Base-by-base conservation (phyloP, 2,888 invertebrate genomes). In the Mesorhabditis spiculigera region DNA sequence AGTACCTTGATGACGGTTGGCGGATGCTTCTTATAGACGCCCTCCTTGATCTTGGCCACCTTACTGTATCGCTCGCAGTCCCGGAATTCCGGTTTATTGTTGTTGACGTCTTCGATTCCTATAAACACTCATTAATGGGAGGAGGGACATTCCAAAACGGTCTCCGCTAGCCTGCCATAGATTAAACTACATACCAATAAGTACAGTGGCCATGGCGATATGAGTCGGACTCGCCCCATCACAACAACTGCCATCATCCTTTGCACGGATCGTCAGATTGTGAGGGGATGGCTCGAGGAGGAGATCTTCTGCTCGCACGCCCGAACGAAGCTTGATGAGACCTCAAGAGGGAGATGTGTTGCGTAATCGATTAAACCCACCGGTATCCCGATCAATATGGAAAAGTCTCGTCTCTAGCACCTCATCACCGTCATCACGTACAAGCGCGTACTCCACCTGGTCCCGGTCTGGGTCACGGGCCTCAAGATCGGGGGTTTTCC, bases 241-340 rank as follows among this genome's bases (percentile, higher is more conserved):
- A 86, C 97, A 98, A 86, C 97, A 98, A 2, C 93, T 92, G 0
- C 97, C 97, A 86, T 98, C 97, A 86, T 98, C 98, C 89, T 93
- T 91, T 4, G 97, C 97, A 0, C 95, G 95, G 6, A 98, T 95
- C 86, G 96, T 97, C 71, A 98, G 88, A 5, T 83, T 84, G 73
- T 88, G 88, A 1, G 81, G 81, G 16, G 77, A 74, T 6, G 82
- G 78, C 1, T 78, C 79, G 5, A 72, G 65, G 4, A 75, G 68
- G 0, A 83, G 69, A 62, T 83, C 79, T 0, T 70, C 72, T 4
- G 82, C 74, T 5, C 73, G 69, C 8, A 87, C 84, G 10, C 87
- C 87, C 16, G 86, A 85, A 8, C 82, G 80, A 6, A 87, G 82
- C 63, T 81, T 75, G 42, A 86, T 86, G n/a, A 86, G 73, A 41